Evolutionary conservation across 1,140 invertebrate species (phyloP).

Genomic region (Sycophila sp.): DNA sequence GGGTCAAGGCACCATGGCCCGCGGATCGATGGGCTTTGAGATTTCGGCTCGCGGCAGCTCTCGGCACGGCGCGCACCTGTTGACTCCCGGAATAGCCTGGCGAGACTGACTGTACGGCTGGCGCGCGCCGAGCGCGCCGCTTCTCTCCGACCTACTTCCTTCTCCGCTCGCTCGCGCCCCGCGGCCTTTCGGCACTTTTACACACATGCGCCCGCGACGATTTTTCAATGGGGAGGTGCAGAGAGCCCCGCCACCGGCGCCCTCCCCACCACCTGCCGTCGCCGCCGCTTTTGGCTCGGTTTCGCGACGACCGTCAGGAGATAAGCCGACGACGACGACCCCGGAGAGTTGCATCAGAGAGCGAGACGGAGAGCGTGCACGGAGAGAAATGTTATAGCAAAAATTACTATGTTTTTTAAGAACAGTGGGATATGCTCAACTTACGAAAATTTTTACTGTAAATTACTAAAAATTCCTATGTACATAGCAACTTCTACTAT

Average conservation of each 20-base stretch:
- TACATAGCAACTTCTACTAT: too few species aligned
- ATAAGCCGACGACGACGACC: too few species aligned
- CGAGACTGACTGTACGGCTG: conserved; percentile 61
- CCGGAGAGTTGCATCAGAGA: too few species aligned
- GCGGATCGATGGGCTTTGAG: not conserved
- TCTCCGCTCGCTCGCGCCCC: not conserved
- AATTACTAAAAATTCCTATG: too few species aligned
- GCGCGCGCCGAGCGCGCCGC: conserved; percentile 33
- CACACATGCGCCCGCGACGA: too few species aligned
- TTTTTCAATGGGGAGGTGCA: too few species aligned
- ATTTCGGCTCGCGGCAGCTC: not conserved
- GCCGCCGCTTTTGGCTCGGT: not conserved
- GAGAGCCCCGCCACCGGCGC: not conserved
- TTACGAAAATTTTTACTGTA: too few species aligned
- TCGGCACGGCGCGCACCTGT: conserved; percentile 56
- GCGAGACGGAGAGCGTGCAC: too few species aligned
- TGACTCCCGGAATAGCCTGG: conserved; percentile 64
- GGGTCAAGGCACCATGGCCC: not conserved
- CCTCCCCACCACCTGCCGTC: not conserved
- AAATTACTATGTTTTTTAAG: too few species aligned
- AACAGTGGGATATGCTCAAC: too few species aligned
- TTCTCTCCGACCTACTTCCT: conserved; percentile 62
- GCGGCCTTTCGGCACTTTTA: conserved; percentile 38
- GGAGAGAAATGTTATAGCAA: too few species aligned
- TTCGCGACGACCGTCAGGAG: too few species aligned